Base-by-base conservation (phyloP, 2,113 vertebrate genomes). In the Ammodramus savannarum region DNA sequence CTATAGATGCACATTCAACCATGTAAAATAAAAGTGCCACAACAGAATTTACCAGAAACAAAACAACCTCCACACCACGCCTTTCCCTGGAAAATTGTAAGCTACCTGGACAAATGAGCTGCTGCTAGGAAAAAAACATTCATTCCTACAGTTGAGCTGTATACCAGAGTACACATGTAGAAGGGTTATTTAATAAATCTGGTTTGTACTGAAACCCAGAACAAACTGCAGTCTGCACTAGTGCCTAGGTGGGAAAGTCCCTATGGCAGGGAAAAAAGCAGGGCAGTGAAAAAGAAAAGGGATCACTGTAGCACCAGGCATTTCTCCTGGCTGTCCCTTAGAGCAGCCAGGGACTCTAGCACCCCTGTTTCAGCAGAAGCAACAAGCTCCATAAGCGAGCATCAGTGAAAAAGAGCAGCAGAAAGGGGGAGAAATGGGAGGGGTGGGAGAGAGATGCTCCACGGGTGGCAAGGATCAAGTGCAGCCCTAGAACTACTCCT, bases 1-100 rank as follows among this genome's bases (percentile, higher is more conserved):
- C 54, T 93, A 34, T 71, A 83, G 49, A 22, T 57, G 83, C 62
- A 81, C 80, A 92, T 76, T 93, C 88, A 94, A 87, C 92, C 84
- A 78, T 21, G 52, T n/a, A 68, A 96, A 94, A 94, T 75, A 87
- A 87, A 95, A 92, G 67, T 9, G 4, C 59, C 81, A 67, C 4
- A 29, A 72, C 66, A 79, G 96, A 67, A 83, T 13, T 3, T 9
- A 65, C 43, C 63, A 80, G 72, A 46, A 79, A 90, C 87, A 62
- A 91, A 86, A 58, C 66, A 34, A 61, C 10, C 41, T 86, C 81
- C 49, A n/a, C 66, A n/a, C 43, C 43, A 6, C 0, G 2, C 75
- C 78, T 85, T 93, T 86, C 66, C 89, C 78, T 87, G 48, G 54
- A 86, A 93, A 91, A 85, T 19, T 79, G n/a, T n/a, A 54, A 52